phyloP scores from a whole-genome alignment of 2,797 vertebrate species.

The Phyllotis vaccarum region DNA sequence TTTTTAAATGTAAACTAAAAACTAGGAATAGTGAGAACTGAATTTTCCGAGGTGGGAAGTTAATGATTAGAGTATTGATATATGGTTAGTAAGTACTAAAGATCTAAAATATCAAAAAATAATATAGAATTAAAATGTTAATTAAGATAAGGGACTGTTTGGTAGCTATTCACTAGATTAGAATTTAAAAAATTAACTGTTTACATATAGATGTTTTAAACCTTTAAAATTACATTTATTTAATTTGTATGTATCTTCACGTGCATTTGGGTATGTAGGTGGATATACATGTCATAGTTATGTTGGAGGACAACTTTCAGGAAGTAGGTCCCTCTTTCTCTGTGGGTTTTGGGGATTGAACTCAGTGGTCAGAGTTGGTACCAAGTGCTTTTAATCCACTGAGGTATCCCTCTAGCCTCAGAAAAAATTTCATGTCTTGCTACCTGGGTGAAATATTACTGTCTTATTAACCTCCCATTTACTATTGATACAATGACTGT shows the following conservation, averaged over 20 bases:
- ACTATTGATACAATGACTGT: not conserved
- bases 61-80: conserved; percentile 13
- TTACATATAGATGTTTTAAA: not conserved
- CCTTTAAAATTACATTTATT: not conserved
- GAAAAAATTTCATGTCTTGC: conserved; percentile 51
- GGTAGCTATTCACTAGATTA: conserved; percentile 39
- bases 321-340: not conserved
- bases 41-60: conserved; percentile 31
- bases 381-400: not conserved
- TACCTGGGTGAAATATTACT: not conserved
- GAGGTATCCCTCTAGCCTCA: not conserved
- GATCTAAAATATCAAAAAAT: conserved; percentile 10
- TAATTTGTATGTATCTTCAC: not conserved
- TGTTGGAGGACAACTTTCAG: not conserved
- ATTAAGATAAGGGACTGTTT: conserved; percentile 34
- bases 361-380: not conserved
- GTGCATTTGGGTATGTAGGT: not conserved
- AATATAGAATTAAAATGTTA: conserved; percentile 34
- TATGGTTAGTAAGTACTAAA: not conserved
- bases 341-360: not conserved
- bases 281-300: not conserved
- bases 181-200: conserved; percentile 32
- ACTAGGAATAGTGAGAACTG: conserved; percentile 2
- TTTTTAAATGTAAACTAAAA: conserved; percentile 23
- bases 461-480: not conserved